Conservation (phyloP, 2,113 vertebrate species). For the Xyrauchen texanus region DNA sequence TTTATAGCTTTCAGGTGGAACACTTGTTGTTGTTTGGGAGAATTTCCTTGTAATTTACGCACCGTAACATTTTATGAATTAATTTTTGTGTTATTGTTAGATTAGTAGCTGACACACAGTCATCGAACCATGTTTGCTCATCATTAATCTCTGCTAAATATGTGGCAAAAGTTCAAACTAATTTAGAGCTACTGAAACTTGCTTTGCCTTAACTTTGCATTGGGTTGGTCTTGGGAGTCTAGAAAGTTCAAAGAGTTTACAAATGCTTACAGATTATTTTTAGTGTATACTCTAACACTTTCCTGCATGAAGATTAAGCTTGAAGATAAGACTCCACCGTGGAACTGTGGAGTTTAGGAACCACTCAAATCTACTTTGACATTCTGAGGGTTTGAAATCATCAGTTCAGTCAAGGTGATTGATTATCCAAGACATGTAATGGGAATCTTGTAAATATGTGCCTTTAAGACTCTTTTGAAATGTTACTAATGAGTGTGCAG, state of each 20-base stretch:
- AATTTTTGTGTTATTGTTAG: not conserved
- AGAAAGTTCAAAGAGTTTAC: not conserved
- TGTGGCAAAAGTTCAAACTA: not conserved
- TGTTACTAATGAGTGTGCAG: too few relatives aligned
- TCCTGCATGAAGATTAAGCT: too few relatives aligned
- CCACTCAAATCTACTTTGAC: too few relatives aligned
- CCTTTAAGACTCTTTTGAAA: too few relatives aligned
- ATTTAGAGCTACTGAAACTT: not conserved
- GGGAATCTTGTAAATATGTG: too few relatives aligned
- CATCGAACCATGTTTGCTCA: not conserved
- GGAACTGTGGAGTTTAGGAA: too few relatives aligned
- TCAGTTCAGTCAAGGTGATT: too few relatives aligned
- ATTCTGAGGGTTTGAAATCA: too few relatives aligned
- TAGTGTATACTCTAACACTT: too few relatives aligned
- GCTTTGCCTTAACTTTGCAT: not conserved
- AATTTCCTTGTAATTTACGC: not conserved
- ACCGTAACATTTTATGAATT: not conserved
- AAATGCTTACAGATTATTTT: not conserved
- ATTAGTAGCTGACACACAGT: not conserved
- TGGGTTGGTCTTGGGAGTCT: not conserved
- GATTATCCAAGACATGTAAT: too few relatives aligned
- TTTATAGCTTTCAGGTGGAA: not conserved
- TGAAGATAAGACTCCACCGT: too few relatives aligned
- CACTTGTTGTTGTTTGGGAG: not conserved
- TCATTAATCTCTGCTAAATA: conserved; percentile 1